These are phyloP conservation scores for Pseudoatta argentina DNA, from an alignment of 1,140 invertebrate genomes.

Conservation along the genomic window DNA sequence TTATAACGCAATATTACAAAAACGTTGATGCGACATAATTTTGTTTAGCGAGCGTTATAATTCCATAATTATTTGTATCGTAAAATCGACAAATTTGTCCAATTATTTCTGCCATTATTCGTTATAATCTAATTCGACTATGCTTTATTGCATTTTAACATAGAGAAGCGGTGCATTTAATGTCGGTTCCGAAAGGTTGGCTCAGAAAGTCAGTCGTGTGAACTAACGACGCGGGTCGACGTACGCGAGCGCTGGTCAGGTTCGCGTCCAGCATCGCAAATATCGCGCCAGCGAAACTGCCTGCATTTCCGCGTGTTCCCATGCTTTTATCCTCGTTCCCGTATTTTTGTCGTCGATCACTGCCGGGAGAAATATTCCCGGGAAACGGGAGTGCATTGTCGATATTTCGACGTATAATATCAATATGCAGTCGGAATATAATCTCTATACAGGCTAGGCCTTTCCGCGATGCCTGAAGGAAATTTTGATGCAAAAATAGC, in stretches of 20 bases:
- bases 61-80: not conserved
- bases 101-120: not conserved
- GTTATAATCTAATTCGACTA: not conserved
- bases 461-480: not conserved
- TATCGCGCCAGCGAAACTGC: conserved; percentile 15
- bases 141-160: not conserved
- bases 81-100: not conserved
- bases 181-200: not conserved
- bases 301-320: not conserved
- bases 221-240: conserved; percentile 36
- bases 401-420: conserved; percentile 17
- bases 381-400: not conserved
- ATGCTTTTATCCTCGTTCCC: not conserved
- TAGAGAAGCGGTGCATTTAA: not conserved
- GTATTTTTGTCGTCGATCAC: conserved; percentile 24
- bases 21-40: conserved; percentile 1
- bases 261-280: conserved; percentile 24
- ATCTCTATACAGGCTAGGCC: not conserved
- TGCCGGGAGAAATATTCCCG: conserved; percentile 28
- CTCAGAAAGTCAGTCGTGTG: conserved; percentile 23
- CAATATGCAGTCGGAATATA: conserved; percentile 1
- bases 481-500: not conserved
- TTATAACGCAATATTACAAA: not conserved
- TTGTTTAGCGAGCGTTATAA: not conserved
- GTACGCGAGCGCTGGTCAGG: conserved; percentile 3